A percentile compares a stretch with the other conserved stretches of the same genome.
phyloP scores from a whole-genome alignment of 2,888 invertebrate genomes.

The Agonopterix heracliana region DNA sequence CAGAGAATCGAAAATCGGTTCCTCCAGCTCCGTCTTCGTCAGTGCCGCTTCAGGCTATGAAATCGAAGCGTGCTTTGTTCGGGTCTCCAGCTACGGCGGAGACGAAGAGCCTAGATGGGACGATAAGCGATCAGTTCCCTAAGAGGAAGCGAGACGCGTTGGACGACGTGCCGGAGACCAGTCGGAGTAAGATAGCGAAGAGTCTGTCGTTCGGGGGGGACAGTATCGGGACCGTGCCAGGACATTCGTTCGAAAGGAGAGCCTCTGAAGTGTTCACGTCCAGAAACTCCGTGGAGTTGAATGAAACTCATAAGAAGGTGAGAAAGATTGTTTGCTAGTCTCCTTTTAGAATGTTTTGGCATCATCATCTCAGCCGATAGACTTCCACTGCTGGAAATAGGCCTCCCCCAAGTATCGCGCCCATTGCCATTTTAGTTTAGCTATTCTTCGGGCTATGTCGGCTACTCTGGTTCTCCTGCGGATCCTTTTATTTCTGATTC shows the following conservation, averaged over 20 bases:
- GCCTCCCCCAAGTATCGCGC: no score
- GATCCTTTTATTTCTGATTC: no score
- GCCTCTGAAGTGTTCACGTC: conserved; percentile 51
- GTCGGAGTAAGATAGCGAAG: conserved; percentile 68
- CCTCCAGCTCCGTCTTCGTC: conserved; percentile 48
- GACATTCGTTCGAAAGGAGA: conserved; percentile 42
- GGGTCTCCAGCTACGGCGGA: conserved; percentile 72
- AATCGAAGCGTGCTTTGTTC: conserved; percentile 81
- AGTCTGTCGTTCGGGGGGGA: conserved; percentile 77
- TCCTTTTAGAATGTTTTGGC: background rate
- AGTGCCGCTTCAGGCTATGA: conserved; percentile 66
- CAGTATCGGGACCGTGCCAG: conserved; percentile 34
- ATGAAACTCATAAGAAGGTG: conserved; percentile 80
- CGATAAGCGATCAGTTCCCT: conserved; percentile 45
- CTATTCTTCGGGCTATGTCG: no score
- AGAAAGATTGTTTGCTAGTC: background rate
- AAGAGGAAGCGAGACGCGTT: conserved; percentile 68
- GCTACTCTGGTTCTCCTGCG: no score
- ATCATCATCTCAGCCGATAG: background rate
- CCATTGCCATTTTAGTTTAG: no score
- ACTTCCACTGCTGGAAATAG: no score
- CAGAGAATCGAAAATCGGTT: conserved; percentile 63
- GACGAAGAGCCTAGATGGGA: conserved; percentile 48
- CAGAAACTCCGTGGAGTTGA: conserved; percentile 66
- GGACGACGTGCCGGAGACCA: conserved; percentile 47